Conservation (phyloP, 1,140 invertebrate genomes). For the Uloborus diversus region DNA sequence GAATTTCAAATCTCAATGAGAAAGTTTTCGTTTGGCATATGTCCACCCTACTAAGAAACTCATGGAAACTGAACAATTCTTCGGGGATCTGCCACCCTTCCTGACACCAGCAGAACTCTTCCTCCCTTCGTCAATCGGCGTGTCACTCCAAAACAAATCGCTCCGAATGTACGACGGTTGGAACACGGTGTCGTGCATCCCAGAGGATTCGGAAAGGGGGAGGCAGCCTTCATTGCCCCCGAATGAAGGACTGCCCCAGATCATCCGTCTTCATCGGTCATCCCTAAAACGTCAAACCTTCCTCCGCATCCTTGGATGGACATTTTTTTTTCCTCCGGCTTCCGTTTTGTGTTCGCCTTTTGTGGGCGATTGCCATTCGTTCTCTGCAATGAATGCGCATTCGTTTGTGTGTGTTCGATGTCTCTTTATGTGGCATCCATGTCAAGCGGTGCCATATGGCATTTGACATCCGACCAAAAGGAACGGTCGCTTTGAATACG, state of each 20-base stretch:
- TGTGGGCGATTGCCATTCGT: conserved; percentile 5
- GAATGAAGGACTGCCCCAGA: background rate
- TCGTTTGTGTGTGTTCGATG: conserved; percentile 44
- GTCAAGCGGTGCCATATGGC: too few species aligned
- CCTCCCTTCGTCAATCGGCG: too few species aligned
- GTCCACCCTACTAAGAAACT: too few species aligned
- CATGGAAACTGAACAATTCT: too few species aligned
- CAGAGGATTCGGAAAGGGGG: conserved; percentile 24
- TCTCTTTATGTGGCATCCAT: conserved; percentile 22
- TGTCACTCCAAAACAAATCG: conserved; percentile 53
- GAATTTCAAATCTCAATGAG: too few species aligned
- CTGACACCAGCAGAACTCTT: too few species aligned
- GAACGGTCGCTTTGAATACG: too few species aligned
- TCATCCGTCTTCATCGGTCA: conserved; percentile 56
- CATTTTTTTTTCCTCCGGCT: background rate
- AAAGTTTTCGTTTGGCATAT: too few species aligned
- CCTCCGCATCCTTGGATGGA: conserved; percentile 46
- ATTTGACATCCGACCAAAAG: too few species aligned
- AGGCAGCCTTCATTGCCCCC: background rate
- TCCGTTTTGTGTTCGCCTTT: conserved; percentile 5
- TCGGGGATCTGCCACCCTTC: too few species aligned
- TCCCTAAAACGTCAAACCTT: conserved; percentile 52
- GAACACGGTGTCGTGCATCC: too few species aligned
- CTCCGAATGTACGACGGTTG: too few species aligned
- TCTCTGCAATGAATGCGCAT: conserved; percentile 39